Evolutionary conservation across 1,140 invertebrate genomes (phyloP).

Genomic region (Andricus grossulariae): DNA sequence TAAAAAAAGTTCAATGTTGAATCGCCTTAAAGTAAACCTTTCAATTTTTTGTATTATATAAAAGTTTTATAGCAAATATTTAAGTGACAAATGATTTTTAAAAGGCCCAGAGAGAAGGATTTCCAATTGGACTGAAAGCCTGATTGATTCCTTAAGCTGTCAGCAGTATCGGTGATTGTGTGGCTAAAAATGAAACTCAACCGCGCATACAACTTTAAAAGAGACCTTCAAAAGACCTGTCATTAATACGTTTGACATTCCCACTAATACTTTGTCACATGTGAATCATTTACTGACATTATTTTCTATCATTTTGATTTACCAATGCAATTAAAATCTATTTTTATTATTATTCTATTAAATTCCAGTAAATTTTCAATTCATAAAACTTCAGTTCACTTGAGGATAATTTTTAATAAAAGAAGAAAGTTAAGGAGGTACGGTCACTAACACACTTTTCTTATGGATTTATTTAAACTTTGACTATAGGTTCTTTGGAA

Average conservation of each 20-base stretch:
- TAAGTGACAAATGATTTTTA: conserved; percentile 16
- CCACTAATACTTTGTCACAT: neutral
- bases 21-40: too few species aligned
- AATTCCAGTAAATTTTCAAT: too few species aligned
- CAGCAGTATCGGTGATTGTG: conserved; percentile 43
- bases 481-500: too few species aligned
- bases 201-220: conserved; percentile 33
- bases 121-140: conserved; percentile 48
- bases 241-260: conserved; percentile 34
- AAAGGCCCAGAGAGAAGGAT: conserved; percentile 39
- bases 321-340: conserved; percentile 3
- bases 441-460: too few species aligned
- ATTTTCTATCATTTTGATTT: neutral
- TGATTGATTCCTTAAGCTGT: conserved; percentile 66
- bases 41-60: too few species aligned
- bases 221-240: conserved; percentile 1
- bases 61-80: neutral
- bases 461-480: too few species aligned
- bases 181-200: conserved; percentile 39
- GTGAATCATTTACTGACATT: conserved; percentile 7
- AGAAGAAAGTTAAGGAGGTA: too few species aligned
- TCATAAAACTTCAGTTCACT: too few species aligned
- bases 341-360: neutral
- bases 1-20: neutral
- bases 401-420: too few species aligned